These are phyloP conservation scores for Phalacrocorax carbo DNA, from an alignment of 2,113 vertebrate species.

Conservation along the genomic window DNA sequence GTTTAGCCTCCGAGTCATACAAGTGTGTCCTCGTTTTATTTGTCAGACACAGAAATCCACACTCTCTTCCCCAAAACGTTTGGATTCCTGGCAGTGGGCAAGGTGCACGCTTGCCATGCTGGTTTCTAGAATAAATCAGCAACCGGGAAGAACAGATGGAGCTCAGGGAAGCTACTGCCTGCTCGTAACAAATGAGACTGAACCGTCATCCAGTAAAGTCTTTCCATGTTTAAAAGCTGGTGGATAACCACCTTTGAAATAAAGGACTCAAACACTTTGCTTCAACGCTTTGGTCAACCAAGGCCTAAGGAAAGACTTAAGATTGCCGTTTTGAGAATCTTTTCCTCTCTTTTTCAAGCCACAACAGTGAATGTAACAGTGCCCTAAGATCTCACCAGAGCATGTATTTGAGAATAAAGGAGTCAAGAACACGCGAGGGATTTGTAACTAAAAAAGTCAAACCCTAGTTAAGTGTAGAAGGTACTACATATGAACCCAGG, in stretches of 20 bases:
- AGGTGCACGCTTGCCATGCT: not conserved
- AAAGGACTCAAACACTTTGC: not conserved
- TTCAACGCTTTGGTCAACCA: not conserved
- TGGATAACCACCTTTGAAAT: not conserved
- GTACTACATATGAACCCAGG: not conserved
- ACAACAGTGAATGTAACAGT: not conserved
- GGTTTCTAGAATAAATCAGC: not conserved
- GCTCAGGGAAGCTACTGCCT: not conserved
- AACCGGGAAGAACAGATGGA: not conserved
- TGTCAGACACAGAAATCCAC: not conserved
- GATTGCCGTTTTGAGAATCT: not conserved
- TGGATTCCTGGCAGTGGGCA: not conserved
- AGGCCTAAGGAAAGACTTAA: not conserved
- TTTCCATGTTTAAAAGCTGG: not conserved
- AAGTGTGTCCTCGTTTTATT: not conserved
- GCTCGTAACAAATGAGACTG: not conserved
- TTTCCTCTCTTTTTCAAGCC: not conserved
- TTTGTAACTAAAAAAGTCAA: not conserved
- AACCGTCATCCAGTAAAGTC: not conserved
- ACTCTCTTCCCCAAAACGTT: not conserved
- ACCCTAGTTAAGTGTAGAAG: not conserved
- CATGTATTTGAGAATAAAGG: not conserved
- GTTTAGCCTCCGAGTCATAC: not conserved
- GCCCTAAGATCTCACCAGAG: not conserved
- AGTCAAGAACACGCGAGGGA: fast-evolving